Base-by-base conservation (phyloP, 53 echinoderm and acorn worm species). In the Holothuria leucospilota region DNA sequence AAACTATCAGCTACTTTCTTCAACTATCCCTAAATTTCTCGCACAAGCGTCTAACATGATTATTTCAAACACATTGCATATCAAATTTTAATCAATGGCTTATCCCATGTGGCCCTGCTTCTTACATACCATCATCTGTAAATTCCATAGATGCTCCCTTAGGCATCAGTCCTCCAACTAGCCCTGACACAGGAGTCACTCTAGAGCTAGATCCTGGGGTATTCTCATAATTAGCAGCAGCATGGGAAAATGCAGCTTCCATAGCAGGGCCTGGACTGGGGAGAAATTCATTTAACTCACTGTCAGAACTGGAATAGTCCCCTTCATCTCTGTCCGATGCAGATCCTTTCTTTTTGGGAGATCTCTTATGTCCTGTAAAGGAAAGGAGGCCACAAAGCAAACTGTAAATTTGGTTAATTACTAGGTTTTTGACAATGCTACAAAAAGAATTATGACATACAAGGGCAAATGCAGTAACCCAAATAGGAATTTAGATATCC, bases 271-370 rank as follows among this genome's bases (percentile, higher is more conserved):
- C 93, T 2, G 93, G 96, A 12, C 91, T 89, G 15, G 96, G 96
- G 59, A 88, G 90, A 86, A 96, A 96, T 51, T 96, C 96, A 65
- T 88, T 88, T 63, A 97, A 85, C 26, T 97, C 97, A 84, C 93
- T 93, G 63, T 97, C 95, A 6, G 84, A 77, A 58, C 85, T 85
- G 63, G 85, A 88, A 29, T 67, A 66, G 68, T 68, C 85, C 0
- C 51, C 86, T 13, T 86, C 82, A 70, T 81, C 71, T 23, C 27
- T 78, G 34, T 79, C 78, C 8, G 60, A 77, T 21, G 84, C 61
- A 14, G 87, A 46, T 6, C 67, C 63, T 18, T 39, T 73, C 15
- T 79, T 85, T 26, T 80, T 85, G 56, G 84, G 59, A 86, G 74
- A 61, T 28, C 38, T 59, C 53, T 25, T 51, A 30, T 29, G 63